These are phyloP conservation scores for Drosophila nikananu DNA, from an alignment of 1,140 invertebrate genomes.

Conservation along the genomic window DNA sequence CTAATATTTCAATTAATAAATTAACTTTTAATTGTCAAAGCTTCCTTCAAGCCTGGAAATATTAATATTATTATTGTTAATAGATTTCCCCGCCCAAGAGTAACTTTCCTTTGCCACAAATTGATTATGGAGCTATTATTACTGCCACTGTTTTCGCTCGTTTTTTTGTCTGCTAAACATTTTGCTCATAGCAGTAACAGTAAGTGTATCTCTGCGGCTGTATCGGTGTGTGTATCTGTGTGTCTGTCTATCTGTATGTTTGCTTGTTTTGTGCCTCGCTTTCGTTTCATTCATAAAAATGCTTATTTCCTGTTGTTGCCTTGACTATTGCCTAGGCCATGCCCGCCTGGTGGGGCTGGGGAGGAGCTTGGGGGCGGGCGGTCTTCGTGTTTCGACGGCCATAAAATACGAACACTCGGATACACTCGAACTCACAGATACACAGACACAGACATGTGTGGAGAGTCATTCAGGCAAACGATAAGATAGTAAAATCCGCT, in stretches of 20 bases:
- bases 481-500: slow-evolving; percentile 83
- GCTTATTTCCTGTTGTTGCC: slow-evolving; percentile 81
- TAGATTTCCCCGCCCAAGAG: neutral
- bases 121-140: slow-evolving; percentile 13
- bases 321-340: slow-evolving; percentile 46
- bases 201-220: slow-evolving; percentile 39
- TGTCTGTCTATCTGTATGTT: slow-evolving; percentile 18
- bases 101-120: slow-evolving; percentile 15
- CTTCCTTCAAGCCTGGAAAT: neutral
- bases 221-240: slow-evolving; percentile 22
- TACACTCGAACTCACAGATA: slow-evolving; percentile 16
- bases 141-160: slow-evolving; percentile 9
- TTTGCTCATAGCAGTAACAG: slow-evolving; percentile 50
- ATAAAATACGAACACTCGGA: slow-evolving; percentile 60
- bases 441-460: slow-evolving; percentile 27
- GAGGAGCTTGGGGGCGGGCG: slow-evolving; percentile 12
- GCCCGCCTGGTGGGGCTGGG: neutral
- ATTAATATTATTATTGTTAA: neutral
- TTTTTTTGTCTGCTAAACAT: slow-evolving; percentile 46
- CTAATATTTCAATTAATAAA: neutral
- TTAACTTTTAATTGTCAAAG: no score
- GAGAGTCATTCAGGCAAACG: slow-evolving; percentile 67
- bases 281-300: slow-evolving; percentile 83
- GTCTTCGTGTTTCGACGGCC: slow-evolving; percentile 72
- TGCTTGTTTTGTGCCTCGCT: slow-evolving; percentile 49